Base-by-base conservation (phyloP, 2,888 invertebrate genomes). In the Hofmannophila pseudospretella region DNA sequence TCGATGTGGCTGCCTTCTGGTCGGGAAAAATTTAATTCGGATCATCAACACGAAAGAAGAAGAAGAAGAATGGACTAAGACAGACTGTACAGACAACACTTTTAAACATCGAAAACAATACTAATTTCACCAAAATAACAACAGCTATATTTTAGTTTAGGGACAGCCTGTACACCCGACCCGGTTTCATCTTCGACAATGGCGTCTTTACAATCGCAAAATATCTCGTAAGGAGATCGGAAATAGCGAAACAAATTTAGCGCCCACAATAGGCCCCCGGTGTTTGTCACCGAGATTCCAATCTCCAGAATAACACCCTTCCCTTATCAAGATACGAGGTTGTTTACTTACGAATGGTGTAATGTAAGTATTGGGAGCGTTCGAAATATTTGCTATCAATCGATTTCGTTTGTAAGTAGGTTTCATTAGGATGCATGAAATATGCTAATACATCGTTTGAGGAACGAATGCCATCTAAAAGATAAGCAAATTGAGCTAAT, bases 191-290 rank as follows among this genome's bases (percentile, higher is more conserved):
- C 58, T 56, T 34, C 50, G 48, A 70, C 69, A 70, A 67, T 60
- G 57, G 61, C 59, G 65, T 60, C 69, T 72, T 71, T 60, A 79
- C 80, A 78, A 78, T 77, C 73, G 72, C 65, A 64, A 71, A 74
- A 72, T 77, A 85, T 84, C 82, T 78, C 51, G 54, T 58, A 69
- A 75, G 72, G 66, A 75, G 76, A 85, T 85, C 82, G 77, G 77
- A 73, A 79, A 78, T 74, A 67, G 74, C 71, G 69, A 70, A 81
- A 84, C 85, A 84, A 85, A 85, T 86, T 86, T 82, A 78, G 75
- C 79, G 58, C 55, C 71, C 68, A 85, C 85, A 85, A 85, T 81
- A 66, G 81, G 67, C 46, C 51, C 65, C 67, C 66, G 70, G 71
- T 74, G 85, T 80, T 82, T 81, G 81, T 76, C 77, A 66, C 70